Conservation (phyloP, 2,113 vertebrate species). For the Triplophysa rosa region DNA sequence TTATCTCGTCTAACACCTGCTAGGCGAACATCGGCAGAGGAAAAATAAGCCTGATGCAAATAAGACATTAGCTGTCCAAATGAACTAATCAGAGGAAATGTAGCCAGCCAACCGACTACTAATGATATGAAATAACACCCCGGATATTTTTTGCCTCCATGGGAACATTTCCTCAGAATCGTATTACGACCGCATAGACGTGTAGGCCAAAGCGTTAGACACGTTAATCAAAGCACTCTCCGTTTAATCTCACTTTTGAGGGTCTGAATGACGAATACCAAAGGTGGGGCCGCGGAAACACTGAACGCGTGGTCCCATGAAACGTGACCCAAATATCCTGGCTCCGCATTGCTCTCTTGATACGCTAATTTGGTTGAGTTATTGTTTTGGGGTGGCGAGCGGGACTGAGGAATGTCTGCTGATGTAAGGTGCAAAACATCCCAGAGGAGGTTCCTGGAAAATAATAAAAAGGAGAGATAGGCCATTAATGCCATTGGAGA, state of each 20-base stretch:
- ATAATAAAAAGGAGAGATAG: slow-evolving; percentile 70
- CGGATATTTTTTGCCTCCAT: slow-evolving; percentile 18
- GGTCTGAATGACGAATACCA: slow-evolving; percentile 20
- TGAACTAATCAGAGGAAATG: slow-evolving; percentile 33
- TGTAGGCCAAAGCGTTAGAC: background rate
- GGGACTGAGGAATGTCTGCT: slow-evolving; percentile 66
- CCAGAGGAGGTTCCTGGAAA: slow-evolving; percentile 68
- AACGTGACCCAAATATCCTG: slow-evolving; percentile 53
- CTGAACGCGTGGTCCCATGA: slow-evolving; percentile 41
- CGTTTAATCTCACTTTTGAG: background rate
- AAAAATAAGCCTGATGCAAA: slow-evolving; percentile 31
- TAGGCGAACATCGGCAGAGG: slow-evolving; percentile 24
- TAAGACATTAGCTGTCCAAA: slow-evolving; percentile 31
- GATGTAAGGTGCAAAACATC: slow-evolving; percentile 64
- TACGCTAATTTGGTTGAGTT: slow-evolving; percentile 56
- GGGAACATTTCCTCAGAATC: slow-evolving; percentile 2
- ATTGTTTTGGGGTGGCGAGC: slow-evolving; percentile 65
- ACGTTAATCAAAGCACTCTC: background rate
- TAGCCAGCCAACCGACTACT: slow-evolving; percentile 17
- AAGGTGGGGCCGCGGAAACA: slow-evolving; percentile 8
- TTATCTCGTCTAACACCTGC: slow-evolving; percentile 34
- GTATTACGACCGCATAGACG: background rate
- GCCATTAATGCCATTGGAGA: slow-evolving; percentile 67
- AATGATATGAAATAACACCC: background rate
- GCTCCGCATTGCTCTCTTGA: slow-evolving; percentile 45